Evolutionary conservation across 1,140 invertebrate species (phyloP).

Genomic region (Holcopasites calliopsidis): DNA sequence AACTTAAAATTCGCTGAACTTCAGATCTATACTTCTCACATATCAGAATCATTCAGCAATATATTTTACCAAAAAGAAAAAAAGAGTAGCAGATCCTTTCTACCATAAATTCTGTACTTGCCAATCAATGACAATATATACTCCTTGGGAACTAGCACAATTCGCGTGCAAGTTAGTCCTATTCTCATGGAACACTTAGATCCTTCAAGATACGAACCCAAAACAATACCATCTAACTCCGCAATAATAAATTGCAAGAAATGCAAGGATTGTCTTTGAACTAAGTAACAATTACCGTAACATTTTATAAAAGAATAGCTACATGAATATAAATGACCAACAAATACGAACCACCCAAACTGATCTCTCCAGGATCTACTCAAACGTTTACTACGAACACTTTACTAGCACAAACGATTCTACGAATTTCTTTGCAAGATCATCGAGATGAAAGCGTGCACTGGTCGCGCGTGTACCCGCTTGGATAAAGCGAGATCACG

Average conservation of each 20-base stretch:
- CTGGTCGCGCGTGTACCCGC: constrained; percentile 21
- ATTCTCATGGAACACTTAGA: background rate
- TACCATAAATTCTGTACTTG: no score
- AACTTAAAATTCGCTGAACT: no score
- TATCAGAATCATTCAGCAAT: no score
- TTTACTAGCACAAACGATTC: background rate
- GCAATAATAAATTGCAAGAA: no score
- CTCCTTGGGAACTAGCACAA: no score
- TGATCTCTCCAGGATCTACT: background rate
- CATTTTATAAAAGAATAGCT: no score
- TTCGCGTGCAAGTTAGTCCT: background rate
- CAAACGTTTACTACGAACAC: background rate
- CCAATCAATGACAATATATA: no score
- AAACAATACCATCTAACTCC: background rate
- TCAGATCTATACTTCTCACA: no score
- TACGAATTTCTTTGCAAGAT: background rate
- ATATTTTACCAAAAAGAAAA: no score
- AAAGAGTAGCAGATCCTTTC: no score
- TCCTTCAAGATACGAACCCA: background rate
- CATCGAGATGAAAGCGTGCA: background rate
- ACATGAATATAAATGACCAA: background rate
- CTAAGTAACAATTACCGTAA: no score
- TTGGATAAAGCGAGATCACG: constrained; percentile 31
- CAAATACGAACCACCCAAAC: background rate
- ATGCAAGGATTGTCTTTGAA: no score